Conservation (phyloP, 2,797 vertebrate genomes). For the Liasis olivaceus region DNA sequence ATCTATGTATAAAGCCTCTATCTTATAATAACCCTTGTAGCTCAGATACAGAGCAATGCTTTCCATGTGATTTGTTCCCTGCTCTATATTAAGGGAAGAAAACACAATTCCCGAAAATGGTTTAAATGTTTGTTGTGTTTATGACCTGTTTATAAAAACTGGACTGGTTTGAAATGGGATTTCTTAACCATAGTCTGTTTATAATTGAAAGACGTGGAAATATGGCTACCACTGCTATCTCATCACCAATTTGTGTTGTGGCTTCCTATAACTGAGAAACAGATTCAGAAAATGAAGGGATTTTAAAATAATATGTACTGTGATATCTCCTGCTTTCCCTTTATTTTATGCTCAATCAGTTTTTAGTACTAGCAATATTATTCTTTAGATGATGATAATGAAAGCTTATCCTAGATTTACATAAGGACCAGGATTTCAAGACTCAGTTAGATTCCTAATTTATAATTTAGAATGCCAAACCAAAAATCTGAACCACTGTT, state of each 20-base stretch:
- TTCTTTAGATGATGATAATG: constrained; percentile 22
- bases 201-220: neutral
- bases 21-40: neutral
- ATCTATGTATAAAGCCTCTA: neutral
- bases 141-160: neutral
- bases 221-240: no score
- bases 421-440: neutral
- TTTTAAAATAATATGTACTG: neutral
- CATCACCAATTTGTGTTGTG: neutral
- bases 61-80: neutral
- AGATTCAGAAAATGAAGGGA: neutral
- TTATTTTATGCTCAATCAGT: constrained; percentile 1
- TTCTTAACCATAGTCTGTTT: neutral
- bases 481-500: neutral
- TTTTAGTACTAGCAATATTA: neutral
- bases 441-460: neutral
- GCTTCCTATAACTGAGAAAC: neutral
- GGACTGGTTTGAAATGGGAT: neutral
- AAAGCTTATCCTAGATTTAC: neutral
- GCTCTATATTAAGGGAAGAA: neutral
- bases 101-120: no score
- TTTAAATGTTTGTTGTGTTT: neutral
- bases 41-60: neutral
- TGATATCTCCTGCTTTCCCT: constrained; percentile 20
- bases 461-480: neutral